Base-by-base conservation (phyloP, 2,113 vertebrate species). In the Epinephelus moara region DNA sequence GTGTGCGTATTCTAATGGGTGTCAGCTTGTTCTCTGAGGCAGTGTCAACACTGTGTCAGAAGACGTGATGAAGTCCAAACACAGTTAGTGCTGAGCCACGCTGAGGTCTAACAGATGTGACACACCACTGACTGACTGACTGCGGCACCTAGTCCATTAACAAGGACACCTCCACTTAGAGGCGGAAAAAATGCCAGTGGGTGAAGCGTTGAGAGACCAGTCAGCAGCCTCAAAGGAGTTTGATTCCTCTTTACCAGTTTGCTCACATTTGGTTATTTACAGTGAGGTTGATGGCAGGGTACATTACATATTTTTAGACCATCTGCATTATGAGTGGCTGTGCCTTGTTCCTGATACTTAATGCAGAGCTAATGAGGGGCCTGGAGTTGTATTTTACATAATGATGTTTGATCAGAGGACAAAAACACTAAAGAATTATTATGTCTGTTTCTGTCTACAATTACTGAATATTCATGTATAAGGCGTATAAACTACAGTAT, bases 1-100 rank as follows among this genome's bases (percentile, higher is more conserved):
- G 37, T 30, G 2, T 45, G 60, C 52, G 19, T 63, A 67, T 70
- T 72, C 66, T 84, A 78, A 85, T 60, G 55, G 77, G 83, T 75
- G 77, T 73, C 82, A 37, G 53, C 75, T 17, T 47, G 17, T 77
- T 72, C 23, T 88, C 61, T 2, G 27, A 52, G 21, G 53, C 71
- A 80, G 86, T 86, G 61, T 84, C 85, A 78, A 81, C 80, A 21
- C 12, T 1, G 76, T 73, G 76, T 73, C 85, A 78, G 73, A 45
- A 33, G 74, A 70, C 50, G 37, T 53, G 49, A 47, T 23, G 69
- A 73, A 63, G 89, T 82, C 81, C 81, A 52, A 60, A 63, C 70
- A 42, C 59, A 80, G 33, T 80, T 30, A 45, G 63, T 19, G 53
- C 55, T 33, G 81, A 84, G 73, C 19, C 53, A 6, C 8, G 62